Evolutionary conservation across 1,140 invertebrate species (phyloP), one percentile per base, ranked within the genome.

Genomic region (Drosophila cardini): DNA sequence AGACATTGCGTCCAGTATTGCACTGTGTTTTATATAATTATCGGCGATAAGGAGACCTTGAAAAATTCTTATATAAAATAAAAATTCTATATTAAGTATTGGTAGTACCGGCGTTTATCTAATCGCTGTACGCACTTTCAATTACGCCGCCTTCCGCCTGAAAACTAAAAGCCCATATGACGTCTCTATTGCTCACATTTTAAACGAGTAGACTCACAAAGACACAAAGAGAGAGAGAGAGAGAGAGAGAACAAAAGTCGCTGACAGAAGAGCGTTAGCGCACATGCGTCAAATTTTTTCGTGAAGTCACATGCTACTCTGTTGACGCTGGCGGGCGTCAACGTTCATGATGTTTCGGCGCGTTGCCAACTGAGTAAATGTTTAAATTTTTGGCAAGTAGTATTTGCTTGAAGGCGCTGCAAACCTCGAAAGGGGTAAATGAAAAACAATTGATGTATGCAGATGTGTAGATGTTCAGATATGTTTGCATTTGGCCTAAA

Each of bases 341-440:
- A 42, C 69, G 48, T 40, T 32, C 34, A 30, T 43, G 55, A 8
- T 52, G 8, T 52, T 21, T 79, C 43, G 81, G 63, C 81, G 62
- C 42, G 56, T 78, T 80, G 84, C 85, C 76, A 89, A 87, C 46
- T 74, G 64, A 72, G 64, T 50, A 64, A 78, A 80, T 78, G 53
- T 78, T 72, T 42, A 75, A 18, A 65, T 53, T 81, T 89, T 80
- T 74, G 80, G 80, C 76, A 89, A 72, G 55, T 57, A 50, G 56
- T 5, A 61, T 63, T 64, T 13, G 15, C 11, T 26, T 11, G 58
- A 75, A 64, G 55, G 55, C 68, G 40, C 46, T 38, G 45, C 67
- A 68, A 90, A 80, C 85, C 85, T 90, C 86, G 87, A 90, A 90
- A 70, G 85, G 85, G 85, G 75, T 78, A 90, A 90, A 90, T 90